Evolutionary conservation across 2,797 vertebrate species (phyloP).

Genomic region (Oryzias sinensis): DNA sequence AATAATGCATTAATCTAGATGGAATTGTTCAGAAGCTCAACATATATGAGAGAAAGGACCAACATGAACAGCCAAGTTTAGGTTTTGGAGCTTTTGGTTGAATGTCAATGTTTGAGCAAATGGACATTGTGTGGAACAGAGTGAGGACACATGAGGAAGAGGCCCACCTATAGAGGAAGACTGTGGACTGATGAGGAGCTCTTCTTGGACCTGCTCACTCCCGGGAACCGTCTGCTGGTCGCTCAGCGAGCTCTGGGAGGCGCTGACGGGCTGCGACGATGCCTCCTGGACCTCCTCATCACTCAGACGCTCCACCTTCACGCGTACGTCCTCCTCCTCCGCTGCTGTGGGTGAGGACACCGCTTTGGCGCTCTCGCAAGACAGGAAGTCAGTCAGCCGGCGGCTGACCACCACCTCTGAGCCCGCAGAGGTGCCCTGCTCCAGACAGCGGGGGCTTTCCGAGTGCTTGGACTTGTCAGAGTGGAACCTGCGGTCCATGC

Average conservation of each 20-base stretch:
- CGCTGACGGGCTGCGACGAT: conserved; percentile 91
- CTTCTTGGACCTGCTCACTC: conserved; percentile 93
- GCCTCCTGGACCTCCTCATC: conserved; percentile 98
- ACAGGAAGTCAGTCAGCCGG: conserved; percentile 87
- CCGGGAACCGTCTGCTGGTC: conserved; percentile 96
- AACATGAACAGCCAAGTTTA: no score
- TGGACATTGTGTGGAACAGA: no score
- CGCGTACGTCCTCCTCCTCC: conserved; percentile 90
- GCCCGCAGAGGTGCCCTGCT: conserved; percentile 64
- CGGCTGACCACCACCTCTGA: conserved; percentile 78
- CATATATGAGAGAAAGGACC: no score
- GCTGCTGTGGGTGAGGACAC: conserved; percentile 77
- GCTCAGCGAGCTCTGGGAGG: conserved; percentile 94
- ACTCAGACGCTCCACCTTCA: conserved; percentile 95
- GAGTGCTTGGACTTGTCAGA: conserved; percentile 91
- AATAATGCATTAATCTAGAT: no score
- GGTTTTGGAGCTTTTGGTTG: no score
- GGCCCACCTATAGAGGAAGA: conserved; percentile 92
- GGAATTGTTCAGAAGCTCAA: no score
- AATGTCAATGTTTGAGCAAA: no score
- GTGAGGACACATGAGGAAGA: neutral
- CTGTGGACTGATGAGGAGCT: conserved; percentile 95
- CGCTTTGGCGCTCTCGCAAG: conserved; percentile 91
- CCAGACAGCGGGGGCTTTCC: conserved; percentile 89
- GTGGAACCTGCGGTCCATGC: conserved; percentile 90